Percentiles rank a stretch among this genome's conserved stretches.
These are phyloP conservation scores for Carposina sasakii DNA, from an alignment of 1,140 invertebrate genomes.

Conservation along the genomic window DNA sequence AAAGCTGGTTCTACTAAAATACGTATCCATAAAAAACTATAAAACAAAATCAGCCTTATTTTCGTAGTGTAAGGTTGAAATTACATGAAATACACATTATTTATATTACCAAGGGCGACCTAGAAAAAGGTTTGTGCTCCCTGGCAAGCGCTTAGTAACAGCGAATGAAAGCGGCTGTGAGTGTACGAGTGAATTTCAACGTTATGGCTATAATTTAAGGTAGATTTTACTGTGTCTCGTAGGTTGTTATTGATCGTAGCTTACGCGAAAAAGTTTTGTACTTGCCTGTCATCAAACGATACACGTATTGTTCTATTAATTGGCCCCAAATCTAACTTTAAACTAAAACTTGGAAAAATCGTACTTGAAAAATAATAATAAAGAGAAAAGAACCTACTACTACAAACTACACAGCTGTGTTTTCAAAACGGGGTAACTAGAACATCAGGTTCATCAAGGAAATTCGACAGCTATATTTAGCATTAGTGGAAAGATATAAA, in stretches of 20 bases:
- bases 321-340: no score
- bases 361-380: no score
- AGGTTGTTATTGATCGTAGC: slow-evolving; percentile 44
- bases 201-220: slow-evolving; percentile 12
- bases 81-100: slow-evolving; percentile 40
- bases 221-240: slow-evolving; percentile 6
- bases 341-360: no score
- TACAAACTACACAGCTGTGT: no score
- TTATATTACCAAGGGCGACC: slow-evolving; percentile 44
- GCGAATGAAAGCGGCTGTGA: slow-evolving; percentile 42
- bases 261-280: slow-evolving; percentile 46
- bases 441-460: no score
- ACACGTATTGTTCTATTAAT: slow-evolving; percentile 45
- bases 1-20: not conserved
- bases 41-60: not conserved
- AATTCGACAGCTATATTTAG: no score
- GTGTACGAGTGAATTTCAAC: slow-evolving; percentile 11
- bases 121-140: slow-evolving; percentile 62
- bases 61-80: not conserved
- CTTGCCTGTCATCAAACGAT: slow-evolving; percentile 43
- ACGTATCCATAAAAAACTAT: not conserved
- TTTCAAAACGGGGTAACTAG: no score
- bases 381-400: no score
- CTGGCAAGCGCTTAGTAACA: slow-evolving; percentile 57
- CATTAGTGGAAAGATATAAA: no score